Percentiles rank a stretch among this genome's conserved stretches.
phyloP scores from a whole-genome alignment of 1,140 invertebrate genomes.

The Nasonia giraulti region DNA sequence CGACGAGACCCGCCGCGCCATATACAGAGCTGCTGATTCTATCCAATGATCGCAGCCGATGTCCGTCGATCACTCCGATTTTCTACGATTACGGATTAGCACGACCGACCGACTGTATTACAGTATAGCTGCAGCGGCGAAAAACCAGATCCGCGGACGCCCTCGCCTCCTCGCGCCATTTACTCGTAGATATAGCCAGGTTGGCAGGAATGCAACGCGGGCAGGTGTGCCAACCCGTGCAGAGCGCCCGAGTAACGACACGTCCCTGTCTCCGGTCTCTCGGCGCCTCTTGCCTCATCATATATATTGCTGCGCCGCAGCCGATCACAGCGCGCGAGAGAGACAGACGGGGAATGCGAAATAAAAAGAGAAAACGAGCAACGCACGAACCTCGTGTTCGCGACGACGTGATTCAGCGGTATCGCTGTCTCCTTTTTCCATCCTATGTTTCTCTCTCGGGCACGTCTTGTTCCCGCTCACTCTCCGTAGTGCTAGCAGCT shows the following conservation, averaged over 20 bases:
- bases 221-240: constrained; percentile 67
- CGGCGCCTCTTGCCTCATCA: constrained; percentile 57
- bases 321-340: background rate
- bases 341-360: background rate
- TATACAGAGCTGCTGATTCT: no score
- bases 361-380: constrained; percentile 36
- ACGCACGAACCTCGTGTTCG: constrained; percentile 52
- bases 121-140: no score
- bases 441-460: background rate
- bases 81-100: no score
- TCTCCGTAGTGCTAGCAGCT: no score
- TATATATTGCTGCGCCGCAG: constrained; percentile 11
- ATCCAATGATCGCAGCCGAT: no score
- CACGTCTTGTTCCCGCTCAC: background rate
- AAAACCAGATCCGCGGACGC: no score
- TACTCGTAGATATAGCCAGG: constrained; percentile 22
- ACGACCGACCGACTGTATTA: no score
- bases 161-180: no score
- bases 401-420: constrained; percentile 44
- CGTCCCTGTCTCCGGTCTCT: constrained; percentile 56
- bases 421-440: background rate
- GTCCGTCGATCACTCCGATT: no score
- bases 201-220: no score
- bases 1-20: no score
- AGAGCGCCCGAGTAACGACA: constrained; percentile 53